These are phyloP conservation scores for Bombus superbus DNA, from an alignment of 1,140 invertebrate species.

Conservation along the genomic window DNA sequence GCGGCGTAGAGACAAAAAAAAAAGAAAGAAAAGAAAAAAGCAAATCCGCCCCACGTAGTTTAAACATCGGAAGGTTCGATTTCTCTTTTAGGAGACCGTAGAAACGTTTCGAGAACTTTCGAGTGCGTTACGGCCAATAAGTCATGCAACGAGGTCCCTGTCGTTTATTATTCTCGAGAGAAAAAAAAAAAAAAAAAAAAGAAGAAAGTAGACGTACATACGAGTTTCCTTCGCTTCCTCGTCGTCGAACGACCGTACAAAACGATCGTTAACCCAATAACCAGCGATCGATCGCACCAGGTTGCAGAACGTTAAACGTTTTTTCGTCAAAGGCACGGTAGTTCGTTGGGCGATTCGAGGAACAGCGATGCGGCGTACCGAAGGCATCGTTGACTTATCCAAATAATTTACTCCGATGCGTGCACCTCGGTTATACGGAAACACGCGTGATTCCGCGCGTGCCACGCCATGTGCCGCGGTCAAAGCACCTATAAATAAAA, in stretches of 20 bases:
- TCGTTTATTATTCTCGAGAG: background rate
- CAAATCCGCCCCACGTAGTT: slow-evolving; percentile 50
- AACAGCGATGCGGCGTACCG: slow-evolving; percentile 28
- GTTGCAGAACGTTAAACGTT: background rate
- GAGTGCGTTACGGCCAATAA: background rate
- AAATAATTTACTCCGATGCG: slow-evolving; percentile 70
- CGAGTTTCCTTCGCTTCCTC: background rate
- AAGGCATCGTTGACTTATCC: slow-evolving; percentile 60
- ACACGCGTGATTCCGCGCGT: slow-evolving; percentile 67
- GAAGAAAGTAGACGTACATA: too few species aligned
- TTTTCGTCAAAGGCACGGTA: background rate
- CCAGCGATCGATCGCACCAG: background rate
- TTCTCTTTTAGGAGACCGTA: slow-evolving; percentile 53
- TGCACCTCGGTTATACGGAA: slow-evolving; percentile 58
- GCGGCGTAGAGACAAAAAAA: background rate
- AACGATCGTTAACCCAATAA: background rate
- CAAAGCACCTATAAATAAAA: slow-evolving; percentile 71
- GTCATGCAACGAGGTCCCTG: background rate
- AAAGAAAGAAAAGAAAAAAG: slow-evolving; percentile 30
- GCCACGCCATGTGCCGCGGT: slow-evolving; percentile 68
- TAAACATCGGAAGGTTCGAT: slow-evolving; percentile 59
- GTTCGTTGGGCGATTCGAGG: slow-evolving; percentile 45
- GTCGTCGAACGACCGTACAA: too few species aligned
- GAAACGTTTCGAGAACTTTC: slow-evolving; percentile 20
- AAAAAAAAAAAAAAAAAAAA: background rate